These are phyloP conservation scores for Coccyzus lansbergi DNA, from an alignment of 2,797 vertebrate genomes.

Conservation along the genomic window DNA sequence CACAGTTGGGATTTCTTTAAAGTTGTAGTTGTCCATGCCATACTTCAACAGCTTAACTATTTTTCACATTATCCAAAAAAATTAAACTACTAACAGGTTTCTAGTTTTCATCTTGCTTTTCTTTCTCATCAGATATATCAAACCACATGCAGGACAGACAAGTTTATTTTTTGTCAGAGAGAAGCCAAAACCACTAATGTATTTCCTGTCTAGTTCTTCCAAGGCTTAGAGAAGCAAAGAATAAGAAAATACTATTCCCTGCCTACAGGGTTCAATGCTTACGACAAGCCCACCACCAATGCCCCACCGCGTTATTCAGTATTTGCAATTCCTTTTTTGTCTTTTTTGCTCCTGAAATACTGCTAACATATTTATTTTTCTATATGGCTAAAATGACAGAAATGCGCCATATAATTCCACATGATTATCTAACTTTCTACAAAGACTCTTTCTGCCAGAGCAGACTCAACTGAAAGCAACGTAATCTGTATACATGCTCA, in stretches of 20 bases:
- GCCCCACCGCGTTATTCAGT: background rate
- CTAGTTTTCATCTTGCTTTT: background rate
- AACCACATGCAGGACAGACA: accelerated
- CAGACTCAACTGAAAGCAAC: background rate
- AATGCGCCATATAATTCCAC: background rate
- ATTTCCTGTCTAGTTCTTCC: background rate
- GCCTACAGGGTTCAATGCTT: background rate
- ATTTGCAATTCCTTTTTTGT: background rate
- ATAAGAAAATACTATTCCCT: background rate
- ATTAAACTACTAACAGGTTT: background rate
- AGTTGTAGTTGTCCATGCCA: accelerated
- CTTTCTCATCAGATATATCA: background rate
- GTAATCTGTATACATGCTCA: background rate
- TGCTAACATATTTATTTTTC: background rate
- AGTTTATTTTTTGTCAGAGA: background rate
- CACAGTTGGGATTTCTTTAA: background rate
- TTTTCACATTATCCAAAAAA: background rate
- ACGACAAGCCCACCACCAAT: background rate
- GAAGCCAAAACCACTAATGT: background rate
- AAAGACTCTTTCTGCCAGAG: background rate
- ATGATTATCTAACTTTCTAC: background rate
- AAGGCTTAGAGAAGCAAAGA: background rate
- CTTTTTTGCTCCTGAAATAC: background rate
- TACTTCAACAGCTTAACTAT: background rate
- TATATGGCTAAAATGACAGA: background rate